A percentile compares a stretch with the other conserved stretches of the same genome.
These are phyloP conservation scores for Cyprinodon brontotheroides DNA, from an alignment of 2,113 vertebrate genomes.

Conservation along the genomic window DNA sequence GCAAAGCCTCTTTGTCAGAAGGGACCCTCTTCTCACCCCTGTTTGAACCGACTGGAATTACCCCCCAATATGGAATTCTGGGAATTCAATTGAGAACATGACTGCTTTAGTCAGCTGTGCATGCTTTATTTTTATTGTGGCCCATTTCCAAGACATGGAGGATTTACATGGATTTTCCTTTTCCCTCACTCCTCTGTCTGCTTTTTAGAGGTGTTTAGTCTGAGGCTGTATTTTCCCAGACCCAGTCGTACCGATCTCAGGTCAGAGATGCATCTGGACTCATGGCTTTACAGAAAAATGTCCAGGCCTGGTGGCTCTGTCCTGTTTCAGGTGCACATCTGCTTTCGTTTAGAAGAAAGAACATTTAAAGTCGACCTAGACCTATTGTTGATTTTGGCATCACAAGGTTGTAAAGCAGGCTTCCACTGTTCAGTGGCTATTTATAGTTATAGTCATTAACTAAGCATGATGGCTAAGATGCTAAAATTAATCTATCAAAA, in stretches of 20 bases:
- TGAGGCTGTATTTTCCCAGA: conserved; percentile 77
- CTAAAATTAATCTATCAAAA: neutral
- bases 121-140: conserved; percentile 77
- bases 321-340: conserved; percentile 60
- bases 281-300: conserved; percentile 34
- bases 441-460: neutral
- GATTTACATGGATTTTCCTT: conserved; percentile 71
- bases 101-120: conserved; percentile 61
- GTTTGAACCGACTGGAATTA: conserved; percentile 63
- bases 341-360: conserved; percentile 35
- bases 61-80: conserved; percentile 63
- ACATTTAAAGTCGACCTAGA: conserved; percentile 28
- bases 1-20: neutral
- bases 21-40: conserved; percentile 10
- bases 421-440: conserved; percentile 8
- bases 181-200: conserved; percentile 56
- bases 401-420: neutral
- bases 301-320: conserved; percentile 23
- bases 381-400: neutral
- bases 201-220: conserved; percentile 78
- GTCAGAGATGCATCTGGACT: conserved; percentile 58
- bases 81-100: conserved; percentile 60
- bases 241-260: conserved; percentile 39
- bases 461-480: too few species aligned
- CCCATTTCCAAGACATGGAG: conserved; percentile 68